phyloP scores from a whole-genome alignment of 35 echinoderm and acorn worm species.

The Apostichopus californicus region DNA sequence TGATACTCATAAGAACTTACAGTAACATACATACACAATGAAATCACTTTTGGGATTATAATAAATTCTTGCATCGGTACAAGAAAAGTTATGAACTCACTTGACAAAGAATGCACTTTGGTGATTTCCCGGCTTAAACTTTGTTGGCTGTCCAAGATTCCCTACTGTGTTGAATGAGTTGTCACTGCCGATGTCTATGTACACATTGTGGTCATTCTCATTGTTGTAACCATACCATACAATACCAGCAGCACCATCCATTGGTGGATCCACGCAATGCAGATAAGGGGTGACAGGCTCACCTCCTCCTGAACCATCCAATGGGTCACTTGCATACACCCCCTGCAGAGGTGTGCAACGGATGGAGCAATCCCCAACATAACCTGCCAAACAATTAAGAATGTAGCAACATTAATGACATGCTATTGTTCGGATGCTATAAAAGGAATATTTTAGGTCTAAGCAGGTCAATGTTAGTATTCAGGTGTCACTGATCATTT shows the following conservation, averaged over 20 bases:
- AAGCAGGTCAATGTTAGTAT: too few relatives aligned
- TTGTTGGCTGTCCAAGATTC: slow-evolving; percentile 75
- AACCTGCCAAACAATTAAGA: neutral
- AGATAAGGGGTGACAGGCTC: slow-evolving; percentile 60
- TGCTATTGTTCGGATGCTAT: too few relatives aligned
- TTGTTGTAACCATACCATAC: slow-evolving; percentile 93
- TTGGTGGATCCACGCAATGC: slow-evolving; percentile 61
- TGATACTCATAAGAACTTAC: too few relatives aligned
- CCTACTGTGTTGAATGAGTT: slow-evolving; percentile 58
- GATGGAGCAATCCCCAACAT: slow-evolving; percentile 62
- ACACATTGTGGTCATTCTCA: slow-evolving; percentile 79
- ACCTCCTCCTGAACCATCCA: slow-evolving; percentile 69
- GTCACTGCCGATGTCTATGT: slow-evolving; percentile 77
- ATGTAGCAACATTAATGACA: too few relatives aligned
- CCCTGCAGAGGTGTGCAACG: slow-evolving; percentile 68
- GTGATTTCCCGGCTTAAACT: slow-evolving; percentile 81
- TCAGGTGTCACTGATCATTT: too few relatives aligned
- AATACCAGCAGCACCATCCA: slow-evolving; percentile 37
- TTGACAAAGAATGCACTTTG: slow-evolving; percentile 63
- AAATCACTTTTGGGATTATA: neutral
- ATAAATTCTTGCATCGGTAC: neutral
- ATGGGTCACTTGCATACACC: slow-evolving; percentile 62
- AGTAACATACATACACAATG: too few relatives aligned
- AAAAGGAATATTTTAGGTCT: too few relatives aligned
- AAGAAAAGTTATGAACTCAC: slow-evolving; percentile 53